phyloP scores from a whole-genome alignment of 2,113 vertebrate species.

The Platysteira castanea region DNA sequence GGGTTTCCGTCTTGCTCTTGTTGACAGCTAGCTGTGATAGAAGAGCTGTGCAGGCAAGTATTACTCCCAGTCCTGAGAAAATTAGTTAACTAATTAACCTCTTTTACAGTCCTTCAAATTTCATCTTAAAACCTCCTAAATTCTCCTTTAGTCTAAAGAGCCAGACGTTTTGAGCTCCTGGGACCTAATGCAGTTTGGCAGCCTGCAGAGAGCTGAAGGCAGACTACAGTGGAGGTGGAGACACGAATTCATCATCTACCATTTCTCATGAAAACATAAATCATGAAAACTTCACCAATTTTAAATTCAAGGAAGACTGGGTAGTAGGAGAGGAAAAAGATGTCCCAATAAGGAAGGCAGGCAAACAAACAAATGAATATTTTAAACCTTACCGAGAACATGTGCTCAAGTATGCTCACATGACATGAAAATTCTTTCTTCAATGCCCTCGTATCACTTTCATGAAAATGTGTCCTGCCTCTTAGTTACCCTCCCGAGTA shows the following conservation, averaged over 20 bases:
- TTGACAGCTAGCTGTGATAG: neutral
- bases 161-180: neutral
- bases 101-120: neutral
- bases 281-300: neutral
- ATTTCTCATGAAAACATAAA: neutral
- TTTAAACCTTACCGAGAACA: neutral
- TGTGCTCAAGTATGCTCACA: neutral
- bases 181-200: neutral
- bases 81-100: neutral
- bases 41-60: neutral
- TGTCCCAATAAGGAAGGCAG: neutral
- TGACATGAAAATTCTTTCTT: neutral
- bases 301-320: neutral
- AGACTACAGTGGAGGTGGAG: neutral
- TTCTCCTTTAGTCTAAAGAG: neutral
- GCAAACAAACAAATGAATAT: neutral
- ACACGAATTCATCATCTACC: neutral
- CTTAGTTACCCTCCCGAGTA: neutral
- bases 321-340: neutral
- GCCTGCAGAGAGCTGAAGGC: neutral
- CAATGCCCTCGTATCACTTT: neutral
- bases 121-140: neutral
- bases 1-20: neutral
- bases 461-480: neutral
- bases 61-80: neutral